Base-by-base conservation (phyloP, 1,140 invertebrate genomes). In the Belonocnema kinseyi region DNA sequence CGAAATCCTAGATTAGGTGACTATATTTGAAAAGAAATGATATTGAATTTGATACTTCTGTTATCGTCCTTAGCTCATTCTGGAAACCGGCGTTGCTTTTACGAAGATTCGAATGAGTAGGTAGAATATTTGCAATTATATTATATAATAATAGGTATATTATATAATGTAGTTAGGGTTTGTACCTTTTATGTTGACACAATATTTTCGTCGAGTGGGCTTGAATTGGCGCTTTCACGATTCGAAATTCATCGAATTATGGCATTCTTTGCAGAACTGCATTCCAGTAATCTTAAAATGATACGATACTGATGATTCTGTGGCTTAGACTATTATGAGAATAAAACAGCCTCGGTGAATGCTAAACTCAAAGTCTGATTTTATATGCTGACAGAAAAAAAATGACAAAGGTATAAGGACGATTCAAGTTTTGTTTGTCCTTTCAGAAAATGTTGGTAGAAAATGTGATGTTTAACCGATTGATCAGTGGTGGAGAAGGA, bases 321-420 rank as follows among this genome's bases (percentile, higher is more conserved):
- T 66, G 17, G 61, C 54, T 50, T 71, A 54, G 33, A 72, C 46
- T 40, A 54, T 46, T 52, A 46, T 53, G 66, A 50, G 46, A 50
- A 66, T 53, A 50, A 75, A 46, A 76, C 77, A 76, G 77, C 77
- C 73, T 85, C 70, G 70, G 51, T 77, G 71, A 51, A 73, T 80
- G 73, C 61, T 83, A 74, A 74, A 73, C 78, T 72, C 73, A 75
- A 85, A 87, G 84, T 85, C 82, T 88, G 86, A 88, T 86, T 88
- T 87, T 88, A 87, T 88, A 87, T 77, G 40, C 75, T 70, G 71
- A 46, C 17, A 66, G 77, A 66, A 77, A 53, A n/a, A 33, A 14
- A 74, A 26, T 74, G 74, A 76, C 72, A 58, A 76, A 19, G 40
- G 73, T 21, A 82, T 72, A 81, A 79, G 61, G 54, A 50, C 11